Percentiles rank a stretch among this genome's conserved stretches.
These are phyloP conservation scores for Venturia canescens DNA, from an alignment of 1,140 invertebrate species.

Conservation along the genomic window DNA sequence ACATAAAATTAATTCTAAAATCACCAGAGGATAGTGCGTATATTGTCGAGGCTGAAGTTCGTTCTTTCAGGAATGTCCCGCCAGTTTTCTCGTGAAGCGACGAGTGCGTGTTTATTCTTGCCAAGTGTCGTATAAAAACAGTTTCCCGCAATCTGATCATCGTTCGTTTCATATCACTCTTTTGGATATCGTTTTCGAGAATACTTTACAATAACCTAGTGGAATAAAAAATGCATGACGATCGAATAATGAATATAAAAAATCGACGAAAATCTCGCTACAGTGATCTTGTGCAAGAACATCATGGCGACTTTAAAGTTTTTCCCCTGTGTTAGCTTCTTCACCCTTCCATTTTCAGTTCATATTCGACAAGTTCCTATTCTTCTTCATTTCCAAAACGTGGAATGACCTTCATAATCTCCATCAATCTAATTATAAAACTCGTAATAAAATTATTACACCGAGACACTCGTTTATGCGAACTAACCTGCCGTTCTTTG, in stretches of 20 bases:
- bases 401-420: neutral
- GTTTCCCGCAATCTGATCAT: slow-evolving; percentile 37
- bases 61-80: slow-evolving; percentile 46
- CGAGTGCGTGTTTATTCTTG: slow-evolving; percentile 5
- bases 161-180: neutral
- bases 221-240: neutral
- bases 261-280: neutral
- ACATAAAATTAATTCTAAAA: slow-evolving; percentile 12
- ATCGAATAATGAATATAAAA: neutral
- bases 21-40: slow-evolving; percentile 78
- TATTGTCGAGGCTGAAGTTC: slow-evolving; percentile 69
- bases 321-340: neutral
- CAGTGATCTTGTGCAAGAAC: neutral
- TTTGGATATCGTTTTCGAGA: neutral
- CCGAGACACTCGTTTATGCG: no score
- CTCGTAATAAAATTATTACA: no score
- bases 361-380: neutral
- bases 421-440: neutral
- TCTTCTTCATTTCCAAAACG: neutral
- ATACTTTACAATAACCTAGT: neutral
- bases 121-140: slow-evolving; percentile 12
- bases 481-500: no score
- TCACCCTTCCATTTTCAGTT: neutral
- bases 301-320: slow-evolving; percentile 5
- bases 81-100: slow-evolving; percentile 42